Base-by-base conservation (phyloP, 2,797 vertebrate genomes). In the Myotis vivesi region DNA sequence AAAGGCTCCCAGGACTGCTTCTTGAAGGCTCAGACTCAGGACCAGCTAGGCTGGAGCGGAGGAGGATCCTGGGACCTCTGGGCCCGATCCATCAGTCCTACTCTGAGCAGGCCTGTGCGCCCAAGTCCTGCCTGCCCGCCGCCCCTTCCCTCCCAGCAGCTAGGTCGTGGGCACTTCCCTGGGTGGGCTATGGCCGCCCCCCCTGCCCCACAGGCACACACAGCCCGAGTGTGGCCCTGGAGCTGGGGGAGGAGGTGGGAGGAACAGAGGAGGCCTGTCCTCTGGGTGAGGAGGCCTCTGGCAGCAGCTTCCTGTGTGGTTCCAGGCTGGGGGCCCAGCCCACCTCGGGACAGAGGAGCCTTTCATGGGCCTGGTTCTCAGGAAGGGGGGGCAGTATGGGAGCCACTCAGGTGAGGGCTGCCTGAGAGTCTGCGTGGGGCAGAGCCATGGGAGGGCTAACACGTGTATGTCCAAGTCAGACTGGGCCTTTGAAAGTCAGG, bases 261-360 rank as follows among this genome's bases (percentile, higher is more conserved):
- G 41, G 77, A 93, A 97, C 95, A 97, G 97, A 96, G 79, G 59
- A 38, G 15, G 73, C 94, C 89, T 97, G 96, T 97, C 87, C 85
- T 92, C 81, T 25, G 23, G 59, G n/a, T 1, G 0, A 73, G 44
- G 66, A 44, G 93, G 77, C 89, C 93, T 92, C 87, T 86, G 84
- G 69, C 76, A 86, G 72, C 41, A 53, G 87, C 68, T 96, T 96
- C 94, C 95, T 90, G 91, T 95, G 95, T 25, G 92, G 97, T 94
- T 97, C 89, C 87, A 92, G 95, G 95, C 94, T 53, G 33, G 87
- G 62, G 87, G 85, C 93, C 87, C 95, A 77, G 84, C 85, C 87
- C 81, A 87, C 85, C 87, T 76, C 75, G 2, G 1, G 22, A 97
- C 96, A 97, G 95, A 96, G 72, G 49, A 46, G 85, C 11, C 93